phyloP scores from a whole-genome alignment of 2,113 vertebrate genomes.

The Hipposideros armiger region DNA sequence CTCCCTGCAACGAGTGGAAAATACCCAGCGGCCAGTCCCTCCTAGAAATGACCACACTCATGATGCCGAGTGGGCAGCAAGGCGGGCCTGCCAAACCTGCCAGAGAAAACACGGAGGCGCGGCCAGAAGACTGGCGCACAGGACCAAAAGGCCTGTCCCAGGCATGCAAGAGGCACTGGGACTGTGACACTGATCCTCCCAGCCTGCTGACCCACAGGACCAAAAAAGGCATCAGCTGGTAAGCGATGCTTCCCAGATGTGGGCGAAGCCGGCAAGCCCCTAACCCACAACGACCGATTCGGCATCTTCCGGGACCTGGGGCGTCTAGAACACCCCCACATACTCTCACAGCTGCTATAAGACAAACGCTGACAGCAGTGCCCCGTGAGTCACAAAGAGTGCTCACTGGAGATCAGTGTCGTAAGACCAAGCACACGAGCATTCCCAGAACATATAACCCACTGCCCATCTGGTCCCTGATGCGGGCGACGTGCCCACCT shows the following conservation, averaged over 20 bases:
- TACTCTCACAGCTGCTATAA: rapidly evolving
- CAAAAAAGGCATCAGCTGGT: not conserved
- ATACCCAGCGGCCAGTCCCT: not conserved
- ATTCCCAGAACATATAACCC: too few relatives aligned
- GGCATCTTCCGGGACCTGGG: not conserved
- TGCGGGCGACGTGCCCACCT: too few relatives aligned
- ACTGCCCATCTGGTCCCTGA: too few relatives aligned
- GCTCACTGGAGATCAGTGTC: rapidly evolving
- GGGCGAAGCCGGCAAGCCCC: not conserved
- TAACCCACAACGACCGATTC: not conserved
- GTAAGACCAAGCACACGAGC: not conserved
- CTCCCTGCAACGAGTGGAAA: not conserved
- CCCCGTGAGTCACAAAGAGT: rapidly evolving
- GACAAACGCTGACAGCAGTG: rapidly evolving
- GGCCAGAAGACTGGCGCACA: not conserved
- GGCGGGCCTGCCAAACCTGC: not conserved
- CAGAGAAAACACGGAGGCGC: rapidly evolving
- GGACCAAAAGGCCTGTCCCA: not conserved
- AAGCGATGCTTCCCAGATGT: not conserved
- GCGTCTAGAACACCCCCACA: rapidly evolving
- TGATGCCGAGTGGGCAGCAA: not conserved
- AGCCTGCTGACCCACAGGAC: not conserved
- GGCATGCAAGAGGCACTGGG: not conserved
- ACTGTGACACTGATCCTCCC: not conserved
- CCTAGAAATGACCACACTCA: not conserved